Base-by-base conservation (phyloP, 2,797 vertebrate genomes). In the Halcyon smyrnensis region DNA sequence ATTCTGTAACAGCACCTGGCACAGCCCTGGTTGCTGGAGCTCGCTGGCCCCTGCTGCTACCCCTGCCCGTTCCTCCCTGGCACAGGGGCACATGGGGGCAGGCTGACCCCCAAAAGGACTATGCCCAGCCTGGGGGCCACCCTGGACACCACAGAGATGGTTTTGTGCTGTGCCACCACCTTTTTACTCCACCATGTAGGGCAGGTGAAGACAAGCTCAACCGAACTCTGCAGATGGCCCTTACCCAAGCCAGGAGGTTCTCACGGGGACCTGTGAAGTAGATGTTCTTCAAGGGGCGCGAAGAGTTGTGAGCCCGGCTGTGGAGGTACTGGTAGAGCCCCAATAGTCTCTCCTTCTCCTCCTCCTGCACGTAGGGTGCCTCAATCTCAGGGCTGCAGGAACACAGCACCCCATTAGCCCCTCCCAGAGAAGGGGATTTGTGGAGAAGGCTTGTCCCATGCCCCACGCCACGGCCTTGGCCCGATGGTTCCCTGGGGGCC, bases 201-300 rank as follows among this genome's bases (percentile, higher is more conserved):
- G 50, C 16, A 0, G 4, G 48, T 57, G 62, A 83, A 63, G 48
- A 51, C 0, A 2, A 15, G 65, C 32, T 71, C 34, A 54, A 41
- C 12, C 46, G 23, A 83, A 75, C 18, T 27, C 73, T 28, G 37
- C 39, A 24, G 48, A 60, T 0, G 1, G 87, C 53, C 83, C 98
- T 99, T 97, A 99, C 99, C 99, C 98, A 99, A 13, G 99, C 99
- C 93, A 99, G 97, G 76, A 99, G 98, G 97, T 99, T 99, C 97
- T 99, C 99, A 0, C 97, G 98, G 92, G 99, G 98, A 59, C 99
- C 98, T 1, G 98, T 99, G 97, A 98, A 99, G 97, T 99, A 99
- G 96, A 99, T 99, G 87, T 98, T 98, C 95, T 98, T 99, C 73
- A 99, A 98, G 15, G 99, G 99, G 79, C 98, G 98, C 4, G 98